phyloP scores from a whole-genome alignment of 2,113 vertebrate species.

The Plecotus auritus region DNA sequence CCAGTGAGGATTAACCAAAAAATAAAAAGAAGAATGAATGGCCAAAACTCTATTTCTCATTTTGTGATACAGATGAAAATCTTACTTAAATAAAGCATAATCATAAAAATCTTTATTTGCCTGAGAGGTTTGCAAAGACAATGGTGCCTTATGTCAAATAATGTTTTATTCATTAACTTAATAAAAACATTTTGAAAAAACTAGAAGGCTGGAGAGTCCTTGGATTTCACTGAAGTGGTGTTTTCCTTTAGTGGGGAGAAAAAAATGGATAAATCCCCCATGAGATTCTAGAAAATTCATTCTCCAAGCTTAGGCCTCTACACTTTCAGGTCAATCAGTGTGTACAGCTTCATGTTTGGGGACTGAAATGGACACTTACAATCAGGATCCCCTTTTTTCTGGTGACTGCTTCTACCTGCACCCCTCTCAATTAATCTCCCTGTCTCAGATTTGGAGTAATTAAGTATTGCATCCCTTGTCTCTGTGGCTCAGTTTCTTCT shows the following conservation, averaged over 20 bases:
- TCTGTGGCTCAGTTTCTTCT: background rate
- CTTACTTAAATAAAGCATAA: conserved; percentile 17
- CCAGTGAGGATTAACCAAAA: too few species aligned
- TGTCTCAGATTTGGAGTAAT: background rate
- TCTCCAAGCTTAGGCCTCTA: background rate
- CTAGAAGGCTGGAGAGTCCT: background rate
- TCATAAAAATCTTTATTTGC: background rate
- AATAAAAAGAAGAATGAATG: background rate
- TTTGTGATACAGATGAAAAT: background rate
- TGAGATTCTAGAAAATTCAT: background rate
- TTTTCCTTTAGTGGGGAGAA: background rate
- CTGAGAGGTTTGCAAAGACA: background rate
- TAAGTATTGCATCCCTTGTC: background rate
- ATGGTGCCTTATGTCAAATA: background rate
- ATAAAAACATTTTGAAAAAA: background rate
- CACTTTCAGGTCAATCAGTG: background rate
- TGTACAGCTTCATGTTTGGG: background rate
- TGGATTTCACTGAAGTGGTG: background rate
- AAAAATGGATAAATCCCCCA: background rate
- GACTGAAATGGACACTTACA: background rate
- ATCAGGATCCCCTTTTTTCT: background rate
- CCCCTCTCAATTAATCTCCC: background rate
- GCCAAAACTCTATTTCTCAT: background rate
- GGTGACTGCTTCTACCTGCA: background rate
- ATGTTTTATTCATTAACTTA: background rate